Evolutionary conservation across 2,888 invertebrate genomes (phyloP), one percentile per base, ranked within the genome.

Genomic region (Phrixothrix hirtus): DNA sequence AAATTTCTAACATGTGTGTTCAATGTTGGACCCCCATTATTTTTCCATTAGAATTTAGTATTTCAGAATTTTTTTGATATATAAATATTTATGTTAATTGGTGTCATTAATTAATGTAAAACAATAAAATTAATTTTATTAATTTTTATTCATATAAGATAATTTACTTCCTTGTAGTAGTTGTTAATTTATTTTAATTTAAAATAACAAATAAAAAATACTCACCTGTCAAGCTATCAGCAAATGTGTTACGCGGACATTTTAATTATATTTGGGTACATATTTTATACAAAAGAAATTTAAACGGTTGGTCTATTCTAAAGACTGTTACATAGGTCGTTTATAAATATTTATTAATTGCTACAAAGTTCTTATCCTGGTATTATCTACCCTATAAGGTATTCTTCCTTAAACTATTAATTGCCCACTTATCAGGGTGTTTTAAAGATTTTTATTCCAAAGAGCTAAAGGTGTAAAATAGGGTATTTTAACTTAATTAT

Each of bases 301-400:
- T 47, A 47, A 32, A 41, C 35, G 47, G 39, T 39, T 29, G 34
- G 39, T 14, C 38, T 38, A 47, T 47, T 47, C 38, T 16, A 39
- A 34, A 47, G 39, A 47, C 47, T 47, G 47, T 41, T 47, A 41
- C 38, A 47, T 39, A 42, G 42, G 42, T 30, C 31, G 29, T 42
- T 49, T 49, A 42, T 43, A 42, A 35, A 49, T 30, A 43, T 37
- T 30, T 35, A 43, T 49, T 49, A 49, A 49, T 48, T 41, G 41
- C 16, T 48, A 35, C 13, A 47, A 25, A 39, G 13, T 32, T 32
- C 30, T 32, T 37, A 45, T 45, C 39, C 12, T 12, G n/a, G 17
- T 32, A 13, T 31, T 38, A 48, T 47, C 39, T 34, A 14, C 29
- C 35, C 16, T 29, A 29, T 41, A 21, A 21, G 21, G 21, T 7